These are phyloP conservation scores for Nezara viridula DNA, from an alignment of 2,888 invertebrate species.

Conservation along the genomic window DNA sequence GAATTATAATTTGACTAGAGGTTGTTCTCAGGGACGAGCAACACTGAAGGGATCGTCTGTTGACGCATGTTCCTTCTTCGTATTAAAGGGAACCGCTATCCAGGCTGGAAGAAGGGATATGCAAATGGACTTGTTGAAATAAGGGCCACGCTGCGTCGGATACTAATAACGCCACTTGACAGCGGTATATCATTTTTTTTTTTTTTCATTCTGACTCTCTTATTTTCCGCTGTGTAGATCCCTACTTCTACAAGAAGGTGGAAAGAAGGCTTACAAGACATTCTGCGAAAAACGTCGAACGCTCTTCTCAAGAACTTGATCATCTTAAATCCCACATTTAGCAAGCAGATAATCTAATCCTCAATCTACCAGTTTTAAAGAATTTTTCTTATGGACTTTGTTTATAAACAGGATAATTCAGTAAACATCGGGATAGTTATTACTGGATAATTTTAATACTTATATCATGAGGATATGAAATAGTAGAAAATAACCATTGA, in stretches of 20 bases:
- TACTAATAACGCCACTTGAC: slow-evolving; percentile 46
- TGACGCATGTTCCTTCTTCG: not conserved
- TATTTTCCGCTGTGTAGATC: not conserved
- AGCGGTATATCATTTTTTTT: not conserved
- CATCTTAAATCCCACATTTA: no score
- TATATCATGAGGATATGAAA: no score
- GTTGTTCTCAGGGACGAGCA: not conserved
- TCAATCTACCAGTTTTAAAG: no score
- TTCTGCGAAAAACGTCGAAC: no score
- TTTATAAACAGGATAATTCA: no score
- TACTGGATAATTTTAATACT: no score
- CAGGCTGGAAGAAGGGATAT: not conserved
- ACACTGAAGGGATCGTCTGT: not conserved
- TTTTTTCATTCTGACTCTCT: not conserved
- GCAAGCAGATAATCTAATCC: no score
- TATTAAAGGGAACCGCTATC: not conserved
- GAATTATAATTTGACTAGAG: not conserved
- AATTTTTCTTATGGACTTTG: no score
- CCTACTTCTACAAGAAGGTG: not conserved
- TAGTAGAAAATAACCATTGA: no score
- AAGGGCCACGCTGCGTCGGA: slow-evolving; percentile 41
- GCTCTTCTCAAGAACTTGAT: no score
- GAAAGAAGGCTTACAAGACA: not conserved
- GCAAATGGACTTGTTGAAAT: slow-evolving; percentile 47
- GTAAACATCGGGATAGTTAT: no score